Percentiles rank a stretch among this genome's conserved stretches.
These are phyloP conservation scores for Otolemur crassicaudatus DNA, from an alignment of 2,797 vertebrate genomes.

Conservation along the genomic window DNA sequence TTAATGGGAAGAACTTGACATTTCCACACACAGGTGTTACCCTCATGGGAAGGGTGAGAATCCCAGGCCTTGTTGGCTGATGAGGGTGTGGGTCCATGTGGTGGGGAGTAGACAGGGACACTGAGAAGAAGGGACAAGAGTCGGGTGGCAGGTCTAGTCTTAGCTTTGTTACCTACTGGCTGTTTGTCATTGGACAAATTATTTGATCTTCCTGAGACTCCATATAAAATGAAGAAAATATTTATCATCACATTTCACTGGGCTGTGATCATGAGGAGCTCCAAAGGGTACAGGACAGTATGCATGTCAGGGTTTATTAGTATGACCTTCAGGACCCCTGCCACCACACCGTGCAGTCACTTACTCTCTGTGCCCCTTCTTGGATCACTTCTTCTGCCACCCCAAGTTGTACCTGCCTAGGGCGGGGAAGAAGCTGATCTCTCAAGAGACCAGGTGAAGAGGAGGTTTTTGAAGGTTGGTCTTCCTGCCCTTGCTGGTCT, in stretches of 20 bases:
- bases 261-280: neutral
- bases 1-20: neutral
- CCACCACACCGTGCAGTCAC: neutral
- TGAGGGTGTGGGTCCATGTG: neutral
- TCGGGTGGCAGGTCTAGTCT: neutral
- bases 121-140: neutral
- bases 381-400: neutral
- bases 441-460: neutral
- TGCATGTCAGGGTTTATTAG: neutral
- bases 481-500: neutral
- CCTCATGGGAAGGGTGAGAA: neutral
- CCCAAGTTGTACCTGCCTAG: neutral
- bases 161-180: neutral
- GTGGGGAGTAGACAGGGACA: fast-evolving
- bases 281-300: neutral
- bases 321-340: no score
- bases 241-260: neutral
- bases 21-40: neutral
- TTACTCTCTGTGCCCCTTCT: neutral
- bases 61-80: neutral
- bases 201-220: neutral
- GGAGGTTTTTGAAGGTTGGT: neutral
- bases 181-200: neutral
- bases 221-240: neutral
- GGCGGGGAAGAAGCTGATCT: neutral